A percentile compares a stretch with the other conserved stretches of the same genome.
phyloP scores from a whole-genome alignment of 2,113 vertebrate genomes.

The Toxotes chatareus region DNA sequence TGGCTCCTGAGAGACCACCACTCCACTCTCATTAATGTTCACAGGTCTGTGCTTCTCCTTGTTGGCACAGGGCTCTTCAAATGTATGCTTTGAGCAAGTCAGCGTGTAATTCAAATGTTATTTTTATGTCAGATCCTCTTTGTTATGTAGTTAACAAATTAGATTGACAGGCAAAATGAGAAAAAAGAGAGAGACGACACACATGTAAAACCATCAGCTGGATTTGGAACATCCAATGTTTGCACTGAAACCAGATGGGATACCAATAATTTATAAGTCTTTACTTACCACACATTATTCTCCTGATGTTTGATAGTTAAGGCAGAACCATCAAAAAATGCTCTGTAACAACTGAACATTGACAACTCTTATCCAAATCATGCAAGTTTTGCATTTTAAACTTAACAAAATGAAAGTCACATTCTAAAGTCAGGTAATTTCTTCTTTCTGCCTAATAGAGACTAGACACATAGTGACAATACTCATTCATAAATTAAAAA shows the following conservation, averaged over 20 bases:
- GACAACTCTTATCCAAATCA: neutral
- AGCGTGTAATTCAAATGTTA: slow-evolving; percentile 53
- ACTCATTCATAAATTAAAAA: neutral
- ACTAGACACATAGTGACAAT: neutral
- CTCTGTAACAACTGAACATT: neutral
- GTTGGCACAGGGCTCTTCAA: slow-evolving; percentile 55
- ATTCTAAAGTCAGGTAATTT: too few species aligned
- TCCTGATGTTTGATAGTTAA: slow-evolving; percentile 30
- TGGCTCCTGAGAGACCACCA: slow-evolving; percentile 77
- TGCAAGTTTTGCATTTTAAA: neutral
- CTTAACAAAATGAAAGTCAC: neutral
- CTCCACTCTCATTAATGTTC: slow-evolving; percentile 82
- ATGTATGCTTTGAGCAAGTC: slow-evolving; percentile 51
- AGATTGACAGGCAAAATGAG: slow-evolving; percentile 41
- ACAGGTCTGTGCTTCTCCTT: slow-evolving; percentile 50
- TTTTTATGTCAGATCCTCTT: slow-evolving; percentile 56
- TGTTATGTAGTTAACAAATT: slow-evolving; percentile 54
- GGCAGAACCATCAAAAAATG: neutral
- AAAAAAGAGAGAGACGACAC: neutral
- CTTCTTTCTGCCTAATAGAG: neutral
- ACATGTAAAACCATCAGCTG: slow-evolving; percentile 6
- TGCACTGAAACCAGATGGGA: slow-evolving; percentile 27
- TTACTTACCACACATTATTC: slow-evolving; percentile 30
- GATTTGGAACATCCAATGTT: slow-evolving; percentile 36
- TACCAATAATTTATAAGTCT: slow-evolving; percentile 39